Conservation (phyloP, 2,888 invertebrate species). For the Meghimatium bilineatum region DNA sequence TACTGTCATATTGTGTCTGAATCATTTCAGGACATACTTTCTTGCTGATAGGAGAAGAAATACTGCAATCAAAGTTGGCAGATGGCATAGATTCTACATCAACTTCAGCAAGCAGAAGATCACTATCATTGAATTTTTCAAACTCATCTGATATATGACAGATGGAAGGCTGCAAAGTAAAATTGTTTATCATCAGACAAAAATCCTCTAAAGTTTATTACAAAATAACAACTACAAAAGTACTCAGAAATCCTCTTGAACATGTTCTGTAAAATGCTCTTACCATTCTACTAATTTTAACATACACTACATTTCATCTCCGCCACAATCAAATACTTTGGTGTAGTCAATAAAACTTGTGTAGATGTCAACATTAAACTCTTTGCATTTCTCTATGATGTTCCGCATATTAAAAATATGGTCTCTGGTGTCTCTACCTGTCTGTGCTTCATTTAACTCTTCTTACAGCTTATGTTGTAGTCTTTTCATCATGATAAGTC, state of each 20-base stretch:
- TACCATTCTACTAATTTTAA: too few species aligned
- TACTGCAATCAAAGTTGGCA: neutral
- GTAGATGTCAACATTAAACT: too few species aligned
- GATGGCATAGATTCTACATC: neutral
- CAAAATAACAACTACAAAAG: neutral
- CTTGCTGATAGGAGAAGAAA: neutral
- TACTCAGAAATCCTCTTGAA: neutral
- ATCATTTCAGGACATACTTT: neutral
- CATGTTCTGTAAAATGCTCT: too few species aligned
- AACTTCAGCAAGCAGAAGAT: slow-evolving; percentile 36
- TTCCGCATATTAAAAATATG: too few species aligned
- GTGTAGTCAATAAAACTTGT: too few species aligned
- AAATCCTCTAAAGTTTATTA: neutral
- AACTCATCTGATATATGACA: slow-evolving; percentile 8
- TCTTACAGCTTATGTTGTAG: too few species aligned
- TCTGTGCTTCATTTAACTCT: too few species aligned
- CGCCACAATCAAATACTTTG: too few species aligned
- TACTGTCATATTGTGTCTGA: neutral
- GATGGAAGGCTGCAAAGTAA: neutral
- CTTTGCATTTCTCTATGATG: too few species aligned
- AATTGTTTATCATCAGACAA: neutral
- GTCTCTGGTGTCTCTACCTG: too few species aligned
- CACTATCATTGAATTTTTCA: slow-evolving; percentile 38
- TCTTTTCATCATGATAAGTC: too few species aligned
- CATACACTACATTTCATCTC: too few species aligned